A percentile compares a stretch with the other conserved stretches of the same genome.
phyloP scores from a whole-genome alignment of 2,797 vertebrate genomes.

The Enteromius paludinosus region DNA sequence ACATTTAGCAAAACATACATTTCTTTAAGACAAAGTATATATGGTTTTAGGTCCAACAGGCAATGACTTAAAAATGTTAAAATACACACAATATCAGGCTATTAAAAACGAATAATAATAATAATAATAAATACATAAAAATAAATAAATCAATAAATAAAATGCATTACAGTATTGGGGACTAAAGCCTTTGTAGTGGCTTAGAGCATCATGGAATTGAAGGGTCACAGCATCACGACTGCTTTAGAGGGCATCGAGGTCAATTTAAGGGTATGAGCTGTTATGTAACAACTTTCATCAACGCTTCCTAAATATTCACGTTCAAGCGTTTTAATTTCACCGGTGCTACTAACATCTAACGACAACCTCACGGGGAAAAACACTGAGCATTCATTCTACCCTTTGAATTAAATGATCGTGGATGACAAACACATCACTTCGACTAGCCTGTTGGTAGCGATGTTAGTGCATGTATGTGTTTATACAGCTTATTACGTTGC shows the following conservation, averaged over 20 bases:
- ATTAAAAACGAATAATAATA: background rate
- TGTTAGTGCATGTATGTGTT: background rate
- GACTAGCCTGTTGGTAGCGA: background rate
- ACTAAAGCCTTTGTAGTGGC: background rate
- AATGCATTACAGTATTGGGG: background rate
- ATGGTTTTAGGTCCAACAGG: background rate
- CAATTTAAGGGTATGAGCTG: constrained; percentile 34
- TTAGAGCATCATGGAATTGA: background rate
- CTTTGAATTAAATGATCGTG: background rate
- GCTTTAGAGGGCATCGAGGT: constrained; percentile 36
- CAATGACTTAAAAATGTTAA: background rate
- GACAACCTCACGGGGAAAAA: background rate
- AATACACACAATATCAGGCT: no score
- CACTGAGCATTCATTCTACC: background rate
- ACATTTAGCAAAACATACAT: background rate
- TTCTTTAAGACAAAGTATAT: background rate
- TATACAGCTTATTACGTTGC: background rate
- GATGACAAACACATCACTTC: background rate
- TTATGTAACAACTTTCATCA: constrained; percentile 32
- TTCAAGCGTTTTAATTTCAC: background rate
- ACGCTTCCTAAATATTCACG: constrained; percentile 19
- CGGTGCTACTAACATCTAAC: no score
- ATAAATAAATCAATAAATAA: background rate
- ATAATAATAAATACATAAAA: background rate
- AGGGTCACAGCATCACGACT: constrained; percentile 8